Evolutionary conservation across 2,797 vertebrate species (phyloP).

Genomic region (Leptodactylus fallax): DNA sequence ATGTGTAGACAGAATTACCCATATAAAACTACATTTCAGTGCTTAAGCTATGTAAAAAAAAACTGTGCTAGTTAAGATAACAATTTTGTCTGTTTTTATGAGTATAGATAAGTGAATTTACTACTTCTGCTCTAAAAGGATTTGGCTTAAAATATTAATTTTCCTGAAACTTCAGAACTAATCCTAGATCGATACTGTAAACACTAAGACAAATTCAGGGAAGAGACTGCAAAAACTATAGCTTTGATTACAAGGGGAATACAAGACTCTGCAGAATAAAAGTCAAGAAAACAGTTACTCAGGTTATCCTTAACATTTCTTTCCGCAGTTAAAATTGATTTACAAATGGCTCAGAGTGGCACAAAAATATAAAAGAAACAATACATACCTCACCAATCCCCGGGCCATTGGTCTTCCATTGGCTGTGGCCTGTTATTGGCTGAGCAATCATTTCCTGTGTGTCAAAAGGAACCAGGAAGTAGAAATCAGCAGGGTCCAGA

Average conservation of each 20-base stretch:
- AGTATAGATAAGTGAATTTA: background rate
- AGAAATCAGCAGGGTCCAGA: too few relatives aligned
- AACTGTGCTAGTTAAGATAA: background rate
- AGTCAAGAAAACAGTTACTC: background rate
- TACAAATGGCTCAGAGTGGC: too few relatives aligned
- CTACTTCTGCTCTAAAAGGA: background rate
- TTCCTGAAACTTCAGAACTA: background rate
- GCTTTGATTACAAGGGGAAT: background rate
- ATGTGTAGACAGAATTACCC: background rate
- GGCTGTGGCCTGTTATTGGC: too few relatives aligned
- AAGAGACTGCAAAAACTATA: background rate
- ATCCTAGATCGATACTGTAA: slow-evolving; percentile 13
- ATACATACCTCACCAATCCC: too few relatives aligned
- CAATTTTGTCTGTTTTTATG: background rate
- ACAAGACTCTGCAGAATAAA: background rate
- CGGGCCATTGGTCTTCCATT: too few relatives aligned
- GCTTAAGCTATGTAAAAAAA: background rate
- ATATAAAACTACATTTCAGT: background rate
- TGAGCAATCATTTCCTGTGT: too few relatives aligned
- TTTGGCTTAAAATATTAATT: slow-evolving; percentile 15
- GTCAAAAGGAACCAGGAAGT: too few relatives aligned
- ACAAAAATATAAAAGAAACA: too few relatives aligned
- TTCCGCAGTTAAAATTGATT: too few relatives aligned
- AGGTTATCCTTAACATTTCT: too few relatives aligned
- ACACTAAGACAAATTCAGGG: background rate